Percentiles rank a stretch among this genome's conserved stretches.
These are phyloP conservation scores for Stomatorhinus walkeri DNA, from an alignment of 2,797 vertebrate genomes.

Conservation along the genomic window DNA sequence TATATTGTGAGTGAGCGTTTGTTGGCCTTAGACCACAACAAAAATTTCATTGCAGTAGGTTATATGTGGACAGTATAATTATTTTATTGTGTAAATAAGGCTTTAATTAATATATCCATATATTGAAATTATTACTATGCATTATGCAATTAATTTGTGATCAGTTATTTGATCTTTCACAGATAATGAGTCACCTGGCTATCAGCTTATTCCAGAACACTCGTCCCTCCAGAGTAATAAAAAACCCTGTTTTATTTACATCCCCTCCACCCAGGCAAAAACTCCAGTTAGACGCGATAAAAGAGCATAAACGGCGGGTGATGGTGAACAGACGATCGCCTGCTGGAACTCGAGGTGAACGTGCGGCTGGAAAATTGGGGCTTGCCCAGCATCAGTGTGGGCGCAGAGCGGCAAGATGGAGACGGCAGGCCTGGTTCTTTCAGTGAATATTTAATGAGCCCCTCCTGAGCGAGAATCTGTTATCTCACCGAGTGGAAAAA, in stretches of 20 bases:
- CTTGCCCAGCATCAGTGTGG: background rate
- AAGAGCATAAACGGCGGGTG: background rate
- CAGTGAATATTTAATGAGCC: constrained; percentile 23
- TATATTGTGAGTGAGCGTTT: background rate
- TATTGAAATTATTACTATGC: background rate
- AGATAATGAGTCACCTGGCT: background rate
- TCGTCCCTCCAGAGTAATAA: background rate
- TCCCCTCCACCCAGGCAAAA: background rate
- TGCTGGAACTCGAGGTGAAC: background rate
- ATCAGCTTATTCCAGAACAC: background rate
- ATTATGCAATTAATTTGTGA: background rate
- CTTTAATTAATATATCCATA: background rate
- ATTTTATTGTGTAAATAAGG: background rate
- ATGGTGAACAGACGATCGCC: background rate
- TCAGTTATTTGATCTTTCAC: background rate
- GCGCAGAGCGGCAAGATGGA: background rate
- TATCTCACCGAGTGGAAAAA: background rate
- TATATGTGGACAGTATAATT: background rate
- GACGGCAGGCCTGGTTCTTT: background rate
- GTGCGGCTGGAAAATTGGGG: background rate
- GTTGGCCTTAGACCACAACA: background rate
- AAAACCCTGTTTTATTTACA: background rate
- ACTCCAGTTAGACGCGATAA: background rate
- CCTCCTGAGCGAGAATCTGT: constrained; percentile 12
- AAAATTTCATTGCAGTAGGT: background rate